phyloP scores from a whole-genome alignment of 2,888 invertebrate species.

The Oconnorella tubifera region DNA sequence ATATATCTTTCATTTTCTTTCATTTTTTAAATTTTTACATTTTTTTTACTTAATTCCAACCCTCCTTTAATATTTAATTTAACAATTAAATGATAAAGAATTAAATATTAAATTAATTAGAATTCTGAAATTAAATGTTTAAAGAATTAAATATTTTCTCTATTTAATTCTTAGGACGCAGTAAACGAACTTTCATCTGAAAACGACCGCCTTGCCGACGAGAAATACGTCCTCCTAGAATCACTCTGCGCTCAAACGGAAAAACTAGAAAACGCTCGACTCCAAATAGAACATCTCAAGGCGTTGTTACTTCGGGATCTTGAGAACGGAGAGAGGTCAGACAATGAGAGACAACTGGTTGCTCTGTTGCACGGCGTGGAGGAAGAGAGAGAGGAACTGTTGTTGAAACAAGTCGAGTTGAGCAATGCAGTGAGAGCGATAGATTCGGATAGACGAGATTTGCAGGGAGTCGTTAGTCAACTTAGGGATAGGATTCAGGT shows the following conservation, averaged over 20 bases:
- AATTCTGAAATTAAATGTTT: no score
- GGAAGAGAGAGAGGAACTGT: conserved; percentile 52
- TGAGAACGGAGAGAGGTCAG: conserved; percentile 43
- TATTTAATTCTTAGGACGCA: conserved; percentile 81
- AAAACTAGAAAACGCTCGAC: conserved; percentile 80
- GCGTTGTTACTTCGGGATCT: conserved; percentile 2
- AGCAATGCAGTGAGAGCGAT: conserved; percentile 65
- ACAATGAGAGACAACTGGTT: conserved; percentile 65
- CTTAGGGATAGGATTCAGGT: conserved; percentile 67
- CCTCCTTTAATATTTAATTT: no score
- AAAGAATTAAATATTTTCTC: no score
- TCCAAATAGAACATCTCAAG: conserved; percentile 78
- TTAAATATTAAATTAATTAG: no score
- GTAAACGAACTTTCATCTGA: conserved; percentile 80
- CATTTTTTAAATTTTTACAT: no score
- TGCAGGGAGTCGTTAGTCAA: conserved; percentile 55
- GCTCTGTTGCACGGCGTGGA: conserved; percentile 68
- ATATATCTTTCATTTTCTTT: no score
- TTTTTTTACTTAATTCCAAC: no score
- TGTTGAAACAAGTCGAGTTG: conserved; percentile 72
- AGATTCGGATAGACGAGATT: conserved; percentile 45
- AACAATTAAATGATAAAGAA: no score
- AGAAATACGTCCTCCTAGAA: conserved; percentile 82
- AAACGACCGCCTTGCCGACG: conserved; percentile 80
- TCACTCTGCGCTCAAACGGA: conserved; percentile 88